Conservation (phyloP, 2,888 invertebrate species). For the Lasioglossum leucozonium region DNA sequence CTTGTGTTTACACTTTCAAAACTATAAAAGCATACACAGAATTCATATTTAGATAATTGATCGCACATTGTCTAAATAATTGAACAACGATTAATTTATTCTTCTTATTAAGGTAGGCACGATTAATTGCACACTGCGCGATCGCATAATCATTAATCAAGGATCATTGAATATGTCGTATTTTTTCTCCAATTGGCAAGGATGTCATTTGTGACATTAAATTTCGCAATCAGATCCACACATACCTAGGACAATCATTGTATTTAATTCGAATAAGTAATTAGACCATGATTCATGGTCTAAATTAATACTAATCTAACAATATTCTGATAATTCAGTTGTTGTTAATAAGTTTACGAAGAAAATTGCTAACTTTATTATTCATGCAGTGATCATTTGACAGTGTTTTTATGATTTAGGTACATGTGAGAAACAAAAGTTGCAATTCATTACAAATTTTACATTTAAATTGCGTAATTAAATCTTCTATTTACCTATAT, state of each 20-base stretch:
- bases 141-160: slow-evolving; percentile 19
- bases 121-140: background rate
- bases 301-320: background rate
- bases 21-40: slow-evolving; percentile 43
- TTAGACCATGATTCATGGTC: background rate
- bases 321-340: background rate
- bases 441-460: background rate
- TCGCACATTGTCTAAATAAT: slow-evolving; percentile 35
- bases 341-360: background rate
- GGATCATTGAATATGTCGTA: slow-evolving; percentile 8
- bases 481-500: background rate
- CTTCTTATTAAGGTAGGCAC: slow-evolving; percentile 37
- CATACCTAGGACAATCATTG: slow-evolving; percentile 24
- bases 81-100: slow-evolving; percentile 27
- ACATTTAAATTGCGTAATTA: background rate
- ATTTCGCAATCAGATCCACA: slow-evolving; percentile 45
- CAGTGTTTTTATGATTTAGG: background rate
- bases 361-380: slow-evolving; percentile 1
- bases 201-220: slow-evolving; percentile 48
- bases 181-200: slow-evolving; percentile 24
- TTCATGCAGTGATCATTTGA: background rate
- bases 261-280: slow-evolving; percentile 20
- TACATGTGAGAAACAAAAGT: background rate
- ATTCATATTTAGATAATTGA: slow-evolving; percentile 54
- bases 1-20: slow-evolving; percentile 54